These are phyloP conservation scores for Luperina testacea DNA, from an alignment of 2,888 invertebrate genomes.

Conservation along the genomic window DNA sequence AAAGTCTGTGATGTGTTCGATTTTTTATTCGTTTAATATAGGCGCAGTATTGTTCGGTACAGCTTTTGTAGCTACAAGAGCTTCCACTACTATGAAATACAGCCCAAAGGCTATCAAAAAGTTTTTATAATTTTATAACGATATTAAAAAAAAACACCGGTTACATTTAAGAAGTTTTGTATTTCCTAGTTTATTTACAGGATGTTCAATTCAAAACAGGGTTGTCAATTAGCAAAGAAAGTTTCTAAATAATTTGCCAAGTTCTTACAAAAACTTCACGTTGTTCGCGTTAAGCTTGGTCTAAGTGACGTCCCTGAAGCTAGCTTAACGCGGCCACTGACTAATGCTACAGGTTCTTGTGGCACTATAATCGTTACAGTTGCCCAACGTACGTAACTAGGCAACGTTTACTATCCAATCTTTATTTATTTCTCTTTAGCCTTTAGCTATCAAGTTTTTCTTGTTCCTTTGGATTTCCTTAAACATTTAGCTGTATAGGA, in stretches of 20 bases:
- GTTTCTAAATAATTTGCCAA: slow-evolving; percentile 7
- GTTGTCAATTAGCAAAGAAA: neutral
- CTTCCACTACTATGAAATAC: slow-evolving; percentile 1
- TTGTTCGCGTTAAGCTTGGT: neutral
- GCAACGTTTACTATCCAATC: slow-evolving; percentile 52
- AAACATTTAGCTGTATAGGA: neutral
- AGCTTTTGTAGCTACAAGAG: slow-evolving; percentile 24
- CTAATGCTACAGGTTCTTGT: slow-evolving; percentile 60
- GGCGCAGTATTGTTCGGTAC: slow-evolving; percentile 22
- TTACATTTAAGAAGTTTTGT: neutral
- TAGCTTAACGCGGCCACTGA: slow-evolving; percentile 55
- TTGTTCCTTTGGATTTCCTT: slow-evolving; percentile 3
- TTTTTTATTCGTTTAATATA: slow-evolving; percentile 47
- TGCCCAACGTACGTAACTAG: slow-evolving; percentile 57
- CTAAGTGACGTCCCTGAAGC: slow-evolving; percentile 44
- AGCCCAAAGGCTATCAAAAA: neutral
- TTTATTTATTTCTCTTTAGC: slow-evolving; percentile 39
- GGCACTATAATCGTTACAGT: slow-evolving; percentile 62
- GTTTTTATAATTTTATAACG: neutral
- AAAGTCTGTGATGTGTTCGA: slow-evolving; percentile 54
- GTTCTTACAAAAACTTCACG: neutral
- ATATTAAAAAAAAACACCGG: neutral
- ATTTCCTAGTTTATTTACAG: neutral
- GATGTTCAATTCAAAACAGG: neutral
- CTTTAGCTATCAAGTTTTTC: neutral